Evolutionary conservation across 2,797 vertebrate genomes (phyloP).

Genomic region (Poecilia velifera): DNA sequence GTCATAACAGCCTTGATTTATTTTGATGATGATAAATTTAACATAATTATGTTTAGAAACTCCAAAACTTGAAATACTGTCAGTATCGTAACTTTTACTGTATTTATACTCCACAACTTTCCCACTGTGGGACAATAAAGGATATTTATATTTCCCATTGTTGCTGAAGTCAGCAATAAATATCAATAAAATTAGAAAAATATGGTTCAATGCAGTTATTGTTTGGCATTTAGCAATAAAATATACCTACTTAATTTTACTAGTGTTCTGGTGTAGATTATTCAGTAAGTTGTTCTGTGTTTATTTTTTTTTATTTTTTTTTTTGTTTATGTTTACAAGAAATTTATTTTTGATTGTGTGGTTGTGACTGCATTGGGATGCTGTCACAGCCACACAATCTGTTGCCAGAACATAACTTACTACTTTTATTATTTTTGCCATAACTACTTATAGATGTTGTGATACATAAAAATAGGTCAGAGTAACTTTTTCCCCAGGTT

Average conservation of each 20-base stretch:
- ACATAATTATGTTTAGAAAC: neutral
- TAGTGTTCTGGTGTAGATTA: neutral
- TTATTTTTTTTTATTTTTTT: neutral
- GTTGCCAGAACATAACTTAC: neutral
- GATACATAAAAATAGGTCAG: neutral
- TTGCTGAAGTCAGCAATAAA: neutral
- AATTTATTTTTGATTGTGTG: neutral
- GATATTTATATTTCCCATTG: neutral
- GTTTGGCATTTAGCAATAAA: neutral
- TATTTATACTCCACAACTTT: neutral
- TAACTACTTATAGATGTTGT: neutral
- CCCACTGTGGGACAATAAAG: too few relatives aligned
- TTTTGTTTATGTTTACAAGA: neutral
- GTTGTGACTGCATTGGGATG: neutral
- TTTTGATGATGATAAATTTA: neutral
- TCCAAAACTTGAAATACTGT: neutral
- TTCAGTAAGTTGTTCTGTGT: neutral
- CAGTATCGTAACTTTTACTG: neutral
- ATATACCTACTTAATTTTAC: neutral
- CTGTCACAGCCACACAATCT: neutral
- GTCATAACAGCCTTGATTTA: neutral
- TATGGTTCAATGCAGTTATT: neutral
- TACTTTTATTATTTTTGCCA: neutral
- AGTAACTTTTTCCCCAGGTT: neutral
- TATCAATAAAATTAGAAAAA: neutral